These are phyloP conservation scores for Wasmannia auropunctata DNA, from an alignment of 1,140 invertebrate species.

Conservation along the genomic window DNA sequence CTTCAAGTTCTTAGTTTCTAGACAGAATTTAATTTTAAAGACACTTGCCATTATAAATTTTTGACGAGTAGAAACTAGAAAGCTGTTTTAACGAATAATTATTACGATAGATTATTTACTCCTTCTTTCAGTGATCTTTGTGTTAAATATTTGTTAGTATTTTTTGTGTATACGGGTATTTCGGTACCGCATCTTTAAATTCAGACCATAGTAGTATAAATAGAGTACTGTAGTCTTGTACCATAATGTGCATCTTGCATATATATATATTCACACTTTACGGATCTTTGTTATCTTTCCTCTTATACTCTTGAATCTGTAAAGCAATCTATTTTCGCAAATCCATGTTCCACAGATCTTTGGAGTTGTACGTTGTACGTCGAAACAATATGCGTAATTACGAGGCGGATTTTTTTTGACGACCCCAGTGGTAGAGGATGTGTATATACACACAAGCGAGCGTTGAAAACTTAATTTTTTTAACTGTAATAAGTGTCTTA, in stretches of 20 bases:
- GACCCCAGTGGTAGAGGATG: not conserved
- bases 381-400: not conserved
- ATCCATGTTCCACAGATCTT: conserved; percentile 20
- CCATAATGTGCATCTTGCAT: not conserved
- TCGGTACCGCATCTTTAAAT: not conserved
- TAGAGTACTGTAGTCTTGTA: not conserved
- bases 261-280: not conserved
- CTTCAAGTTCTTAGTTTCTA: not conserved
- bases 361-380: conserved; percentile 11
- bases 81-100: not conserved
- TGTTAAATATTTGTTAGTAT: not conserved
- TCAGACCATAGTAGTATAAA: not conserved
- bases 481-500: conserved; percentile 43
- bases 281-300: conserved; percentile 9
- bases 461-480: conserved; percentile 57
- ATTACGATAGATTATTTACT: not conserved
- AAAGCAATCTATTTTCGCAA: not conserved
- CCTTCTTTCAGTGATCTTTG: conserved; percentile 11
- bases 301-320: not conserved
- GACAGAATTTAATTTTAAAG: not conserved
- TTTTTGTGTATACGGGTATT: not conserved
- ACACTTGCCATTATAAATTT: conserved; percentile 9
- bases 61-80: not conserved
- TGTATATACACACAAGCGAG: conserved; percentile 1
- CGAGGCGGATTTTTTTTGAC: conserved; percentile 5